phyloP scores from a whole-genome alignment of 2,797 vertebrate species.

The Notolabrus celidotus region DNA sequence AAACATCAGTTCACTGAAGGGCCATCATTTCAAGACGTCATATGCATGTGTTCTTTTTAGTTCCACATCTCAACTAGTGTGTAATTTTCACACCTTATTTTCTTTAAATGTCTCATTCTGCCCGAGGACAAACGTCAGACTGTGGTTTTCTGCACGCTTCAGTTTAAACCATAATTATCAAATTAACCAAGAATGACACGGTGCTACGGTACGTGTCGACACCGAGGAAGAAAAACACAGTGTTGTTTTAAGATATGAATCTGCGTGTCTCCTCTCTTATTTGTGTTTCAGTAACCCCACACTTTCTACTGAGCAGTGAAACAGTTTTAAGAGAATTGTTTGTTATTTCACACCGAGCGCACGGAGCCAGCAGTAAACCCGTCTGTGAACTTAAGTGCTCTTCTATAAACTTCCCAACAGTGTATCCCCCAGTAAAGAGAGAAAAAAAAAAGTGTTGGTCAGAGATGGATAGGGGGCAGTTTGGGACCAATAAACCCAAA shows the following conservation, averaged over 20 bases:
- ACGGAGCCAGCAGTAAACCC: constrained; percentile 77
- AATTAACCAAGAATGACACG: constrained; percentile 41
- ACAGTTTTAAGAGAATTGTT: constrained; percentile 72
- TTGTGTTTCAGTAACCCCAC: constrained; percentile 29
- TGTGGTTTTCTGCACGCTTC: constrained; percentile 23
- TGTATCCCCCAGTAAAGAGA: constrained; percentile 61
- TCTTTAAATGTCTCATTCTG: neutral
- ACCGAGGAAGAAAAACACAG: neutral
- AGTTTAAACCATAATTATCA: constrained; percentile 36
- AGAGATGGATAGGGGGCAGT: constrained; percentile 60
- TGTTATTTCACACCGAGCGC: constrained; percentile 72
- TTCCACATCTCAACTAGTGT: neutral
- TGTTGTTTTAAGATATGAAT: constrained; percentile 37
- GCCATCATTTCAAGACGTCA: neutral
- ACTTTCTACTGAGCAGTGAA: constrained; percentile 52
- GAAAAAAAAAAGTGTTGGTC: constrained; percentile 42
- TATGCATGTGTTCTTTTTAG: neutral
- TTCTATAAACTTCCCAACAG: constrained; percentile 75
- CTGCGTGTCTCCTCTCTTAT: constrained; percentile 30
- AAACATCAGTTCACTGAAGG: no score
- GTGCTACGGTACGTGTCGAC: neutral
- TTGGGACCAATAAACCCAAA: constrained; percentile 72
- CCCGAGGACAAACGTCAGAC: neutral
- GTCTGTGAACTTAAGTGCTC: constrained; percentile 75
- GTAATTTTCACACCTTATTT: neutral